Conservation (phyloP, 2,797 vertebrate species). For the Pseudopleuronectes americanus region DNA sequence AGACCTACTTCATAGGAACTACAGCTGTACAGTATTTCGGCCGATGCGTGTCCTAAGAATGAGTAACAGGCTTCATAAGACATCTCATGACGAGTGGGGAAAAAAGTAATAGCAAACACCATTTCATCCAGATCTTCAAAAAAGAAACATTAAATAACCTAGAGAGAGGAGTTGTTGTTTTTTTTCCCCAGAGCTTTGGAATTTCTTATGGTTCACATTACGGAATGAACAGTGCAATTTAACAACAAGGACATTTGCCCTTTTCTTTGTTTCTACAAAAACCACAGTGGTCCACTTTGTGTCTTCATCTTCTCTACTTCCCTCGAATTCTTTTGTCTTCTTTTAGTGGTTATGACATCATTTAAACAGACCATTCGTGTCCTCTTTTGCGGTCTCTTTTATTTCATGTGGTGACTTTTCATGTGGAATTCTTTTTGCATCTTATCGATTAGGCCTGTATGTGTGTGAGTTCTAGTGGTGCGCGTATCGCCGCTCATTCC, state of each 20-base stretch:
- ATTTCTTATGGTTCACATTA: conserved; percentile 86
- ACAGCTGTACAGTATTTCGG: conserved; percentile 62
- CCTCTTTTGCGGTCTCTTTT: conserved; percentile 2
- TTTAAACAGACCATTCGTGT: conserved; percentile 40
- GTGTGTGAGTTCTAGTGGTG: too few relatives aligned
- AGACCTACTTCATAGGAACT: conserved; percentile 53
- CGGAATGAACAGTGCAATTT: conserved; percentile 88
- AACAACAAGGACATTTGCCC: conserved; percentile 68
- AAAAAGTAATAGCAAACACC: conserved; percentile 49
- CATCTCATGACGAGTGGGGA: conserved; percentile 50
- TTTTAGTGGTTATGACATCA: conserved; percentile 78
- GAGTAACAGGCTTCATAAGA: conserved; percentile 50
- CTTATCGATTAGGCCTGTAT: conserved; percentile 8
- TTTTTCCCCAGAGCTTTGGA: conserved; percentile 79
- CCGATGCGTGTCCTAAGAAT: conserved; percentile 27
- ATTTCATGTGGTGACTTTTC: conserved; percentile 35
- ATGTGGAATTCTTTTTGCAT: conserved; percentile 38
- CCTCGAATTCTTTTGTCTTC: conserved; percentile 48
- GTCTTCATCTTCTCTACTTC: conserved; percentile 61
- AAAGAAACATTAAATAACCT: conserved; percentile 70
- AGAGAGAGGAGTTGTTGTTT: conserved; percentile 56
- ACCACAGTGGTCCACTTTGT: conserved; percentile 72
- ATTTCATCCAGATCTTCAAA: conserved; percentile 61
- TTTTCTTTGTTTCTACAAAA: conserved; percentile 65
- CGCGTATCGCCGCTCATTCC: too few relatives aligned